Evolutionary conservation across 2,888 invertebrate genomes (phyloP).

Genomic region (Eupsilia transversa): DNA sequence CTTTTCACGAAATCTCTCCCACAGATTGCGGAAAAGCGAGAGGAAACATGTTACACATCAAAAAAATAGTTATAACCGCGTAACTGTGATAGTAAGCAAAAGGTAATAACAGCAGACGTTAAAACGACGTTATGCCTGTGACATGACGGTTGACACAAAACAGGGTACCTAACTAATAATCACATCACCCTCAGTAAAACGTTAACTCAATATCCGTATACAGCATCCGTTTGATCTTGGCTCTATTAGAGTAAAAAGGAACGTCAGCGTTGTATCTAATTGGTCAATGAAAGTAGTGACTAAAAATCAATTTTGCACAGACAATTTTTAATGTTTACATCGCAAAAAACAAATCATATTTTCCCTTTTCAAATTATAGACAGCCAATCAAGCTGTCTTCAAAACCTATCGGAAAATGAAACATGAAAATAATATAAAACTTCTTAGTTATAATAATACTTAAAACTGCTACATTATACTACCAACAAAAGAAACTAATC

Average conservation of each 20-base stretch:
- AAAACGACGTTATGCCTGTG: too few species aligned
- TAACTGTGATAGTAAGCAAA: too few species aligned
- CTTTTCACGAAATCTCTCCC: too few species aligned
- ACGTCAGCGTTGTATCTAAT: slow-evolving; percentile 15
- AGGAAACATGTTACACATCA: too few species aligned
- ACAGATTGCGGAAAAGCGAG: too few species aligned
- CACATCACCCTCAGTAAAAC: background rate
- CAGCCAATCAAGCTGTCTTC: too few species aligned
- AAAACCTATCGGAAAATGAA: background rate
- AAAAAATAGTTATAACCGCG: too few species aligned
- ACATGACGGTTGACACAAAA: too few species aligned
- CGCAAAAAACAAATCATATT: background rate
- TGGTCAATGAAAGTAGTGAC: background rate
- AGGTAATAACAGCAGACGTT: too few species aligned
- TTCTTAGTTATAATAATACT: background rate
- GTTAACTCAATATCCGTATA: slow-evolving; percentile 30
- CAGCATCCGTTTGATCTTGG: slow-evolving; percentile 34
- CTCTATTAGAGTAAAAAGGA: slow-evolving; percentile 25
- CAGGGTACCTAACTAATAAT: background rate
- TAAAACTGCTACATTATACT: too few species aligned
- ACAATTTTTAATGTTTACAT: background rate
- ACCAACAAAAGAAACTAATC: slow-evolving; percentile 2
- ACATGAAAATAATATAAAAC: background rate
- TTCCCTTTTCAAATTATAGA: background rate
- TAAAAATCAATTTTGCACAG: background rate